Evolutionary conservation across 1,140 invertebrate genomes (phyloP), one percentile per base, ranked within the genome.

Genomic region (Lamellibrachia luymesi): DNA sequence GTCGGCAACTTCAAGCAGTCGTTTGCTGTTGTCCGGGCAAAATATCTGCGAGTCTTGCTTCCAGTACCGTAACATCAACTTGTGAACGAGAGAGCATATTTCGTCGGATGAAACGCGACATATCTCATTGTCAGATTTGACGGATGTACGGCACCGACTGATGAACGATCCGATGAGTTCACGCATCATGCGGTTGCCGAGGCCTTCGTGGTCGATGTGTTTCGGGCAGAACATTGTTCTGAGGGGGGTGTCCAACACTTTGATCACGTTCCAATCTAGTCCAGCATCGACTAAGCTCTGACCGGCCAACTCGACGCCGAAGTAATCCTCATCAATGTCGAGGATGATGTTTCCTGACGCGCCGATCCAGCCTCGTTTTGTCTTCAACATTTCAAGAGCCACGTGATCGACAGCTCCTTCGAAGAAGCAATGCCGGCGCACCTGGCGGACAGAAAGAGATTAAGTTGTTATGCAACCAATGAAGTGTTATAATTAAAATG

Each of bases 251-350:
- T 94, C 94, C 2, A 95, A 90, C 6, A 90, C 50, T 50, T 94
- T 92, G 17, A 95, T 64, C 1, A 50, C 51, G 7, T 89, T 13
- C 90, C 93, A 90, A 6, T 90, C n/a, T 1, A 95, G 90, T 17
- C 93, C 94, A 22, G 91, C 51, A 50, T 94, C 92, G 6, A 94
- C 49, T 4, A 95, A 90, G 13, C 94, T 93, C 92, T 94, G 92
- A 2, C 93, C 93, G 17, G 94, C 94, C 91, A 93, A 93, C 92
- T 94, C 94, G 93, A 94, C 94, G 7, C 95, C 95, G 92, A 93
- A 95, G 90, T 93, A 95, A 94, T 95, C 95, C 90, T 95, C 94
- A 92, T 95, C 95, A 92, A 95, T 94, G 90, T 95, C 95, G 27
- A 95, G 92, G 64, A 95, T 94, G 8, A 95, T 27, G 50, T 93